Base-by-base conservation (phyloP, 2,888 invertebrate genomes). In the Didymodactylos carnosus region DNA sequence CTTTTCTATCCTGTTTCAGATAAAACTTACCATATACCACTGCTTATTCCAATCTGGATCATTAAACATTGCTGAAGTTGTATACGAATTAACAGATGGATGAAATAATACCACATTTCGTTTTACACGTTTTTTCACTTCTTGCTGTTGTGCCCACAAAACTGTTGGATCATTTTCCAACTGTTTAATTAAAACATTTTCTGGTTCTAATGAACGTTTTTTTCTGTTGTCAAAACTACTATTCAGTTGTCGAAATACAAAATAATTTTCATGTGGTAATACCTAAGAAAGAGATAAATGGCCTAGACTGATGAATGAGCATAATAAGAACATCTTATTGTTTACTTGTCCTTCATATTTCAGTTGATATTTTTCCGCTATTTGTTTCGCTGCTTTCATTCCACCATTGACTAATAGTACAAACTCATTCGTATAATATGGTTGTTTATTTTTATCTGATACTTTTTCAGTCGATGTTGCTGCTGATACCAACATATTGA, bases 81-180 rank as follows among this genome's bases (percentile, higher is more conserved):
- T 39, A 25, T n/a, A 27, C 70, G 23, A 49, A 29, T 46, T 23
- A 27, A 70, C 13, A 35, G 27, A 46, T 19, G 49, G 41, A n/a
- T 71, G 41, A 72, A 72, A 43, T 16, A 43, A 62, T 19, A 75
- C 49, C n/a, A 72, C 39, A 46, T 72, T 72, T 3, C 75, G 62
- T 72, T 75, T 75, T 25, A 72, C 43, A n/a, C 75, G 69, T 49
- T 69, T 72, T 72, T 75, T 75, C 16, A 72, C 43, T 43, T n/a
- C 41, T 23, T 75, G 75, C 19, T 75, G 69, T 69, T 75, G 49
- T n/a, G 69, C 40, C 75, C 75, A 75, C 39, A 69, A 43, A 35
- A 75, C 13, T 35, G 16, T 69, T 16, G 73, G 73, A 40, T 73
- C 73, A 13, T n/a, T 25, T 70, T 73, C 27, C 5, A 73, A 25